These are phyloP conservation scores for Menura novaehollandiae DNA, from an alignment of 2,113 vertebrate species.

Conservation along the genomic window DNA sequence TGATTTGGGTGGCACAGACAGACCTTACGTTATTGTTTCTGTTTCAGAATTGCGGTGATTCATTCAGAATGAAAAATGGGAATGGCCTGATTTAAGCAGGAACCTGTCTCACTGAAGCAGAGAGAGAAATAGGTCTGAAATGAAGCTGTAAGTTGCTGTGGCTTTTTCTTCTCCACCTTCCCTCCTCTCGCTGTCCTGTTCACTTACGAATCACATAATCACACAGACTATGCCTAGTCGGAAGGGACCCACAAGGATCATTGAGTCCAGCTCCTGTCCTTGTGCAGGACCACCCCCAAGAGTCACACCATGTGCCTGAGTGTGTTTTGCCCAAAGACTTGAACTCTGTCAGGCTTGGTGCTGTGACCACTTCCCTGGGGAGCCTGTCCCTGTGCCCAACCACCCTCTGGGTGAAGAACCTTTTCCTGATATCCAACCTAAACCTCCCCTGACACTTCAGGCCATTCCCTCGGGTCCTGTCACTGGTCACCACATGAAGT, in stretches of 20 bases:
- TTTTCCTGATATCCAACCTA: not conserved
- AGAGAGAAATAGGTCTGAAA: not conserved
- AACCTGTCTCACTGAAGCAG: not conserved
- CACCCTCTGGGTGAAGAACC: not conserved
- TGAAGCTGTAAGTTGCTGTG: not conserved
- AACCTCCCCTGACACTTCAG: not conserved
- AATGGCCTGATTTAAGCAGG: not conserved
- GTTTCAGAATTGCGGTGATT: not conserved
- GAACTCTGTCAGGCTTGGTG: not conserved
- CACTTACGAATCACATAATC: not conserved
- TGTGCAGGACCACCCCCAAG: not conserved
- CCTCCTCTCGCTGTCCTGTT: not conserved
- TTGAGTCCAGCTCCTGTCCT: rapidly evolving
- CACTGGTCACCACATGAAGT: not conserved
- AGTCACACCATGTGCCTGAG: not conserved
- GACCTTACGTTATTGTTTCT: not conserved
- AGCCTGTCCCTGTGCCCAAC: not conserved
- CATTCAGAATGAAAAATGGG: not conserved
- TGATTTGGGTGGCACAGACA: not conserved
- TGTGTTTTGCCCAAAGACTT: not conserved
- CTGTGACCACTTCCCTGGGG: not conserved
- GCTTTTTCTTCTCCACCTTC: not conserved
- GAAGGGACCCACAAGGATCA: not conserved
- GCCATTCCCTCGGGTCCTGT: not conserved
- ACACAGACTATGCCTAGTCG: not conserved